Evolutionary conservation across 2,888 invertebrate species (phyloP), one percentile per base, ranked within the genome.

Genomic region (Oligia latruncula): DNA sequence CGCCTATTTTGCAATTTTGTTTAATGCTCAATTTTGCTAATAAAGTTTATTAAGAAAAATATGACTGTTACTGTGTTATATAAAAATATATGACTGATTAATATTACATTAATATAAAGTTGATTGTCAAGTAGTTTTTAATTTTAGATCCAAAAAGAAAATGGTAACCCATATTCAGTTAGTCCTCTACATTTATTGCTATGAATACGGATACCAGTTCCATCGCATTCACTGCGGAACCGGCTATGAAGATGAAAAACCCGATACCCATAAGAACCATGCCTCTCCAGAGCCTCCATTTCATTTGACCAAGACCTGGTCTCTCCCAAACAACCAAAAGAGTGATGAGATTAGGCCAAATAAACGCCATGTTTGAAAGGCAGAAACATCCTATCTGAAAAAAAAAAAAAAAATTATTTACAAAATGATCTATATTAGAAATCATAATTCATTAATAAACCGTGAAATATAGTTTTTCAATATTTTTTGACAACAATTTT

Each of bases 311-410:
- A 0, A 91, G 84, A 1, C 95, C 95, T 6, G 95, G 95, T 40
- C 93, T 88, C 0, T 93, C 75, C 89, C 91, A 94, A 6, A 89
- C n/a, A 0, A 93, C 92, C 2, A 94, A 74, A 0, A 93, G 62
- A 20, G 85, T 81, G 52, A 95, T 94, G 0, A 92, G 0, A 40
- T 89, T 90, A 0, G 95, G 95, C 90, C 92, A 94, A 23, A 95
- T 93, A 70, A 95, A 94, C 0, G 93, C 93, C 93, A 95, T 94
- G 83, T 94, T 94, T 4, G 93, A 86, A 0, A 95, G 86, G 74
- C 94, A 94, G 70, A 95, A 92, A 1, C 91, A 80, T 5, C 95
- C 95, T 2, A 94, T 86, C 95, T 95, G 91, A 66, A 92, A 93
- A 20, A 2, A 0, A 74, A 68, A 74, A 68, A 6, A 74, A 3